A percentile compares a stretch with the other conserved stretches of the same genome.
Conservation (phyloP, 2,888 invertebrate species). For the Lissonota sp. region DNA sequence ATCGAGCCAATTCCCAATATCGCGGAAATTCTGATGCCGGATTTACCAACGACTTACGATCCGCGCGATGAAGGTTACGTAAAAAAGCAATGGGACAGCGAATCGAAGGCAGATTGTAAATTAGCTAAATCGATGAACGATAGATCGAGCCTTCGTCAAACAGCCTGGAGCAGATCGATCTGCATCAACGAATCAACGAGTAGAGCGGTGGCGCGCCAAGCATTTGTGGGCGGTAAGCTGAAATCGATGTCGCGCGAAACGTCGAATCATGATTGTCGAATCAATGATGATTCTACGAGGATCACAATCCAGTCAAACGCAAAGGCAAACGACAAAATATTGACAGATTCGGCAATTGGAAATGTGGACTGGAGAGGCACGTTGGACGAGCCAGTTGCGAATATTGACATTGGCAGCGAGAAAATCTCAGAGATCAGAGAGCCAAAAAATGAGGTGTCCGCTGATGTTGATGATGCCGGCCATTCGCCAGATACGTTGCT, state of each 20-base stretch:
- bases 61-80: constrained; percentile 59
- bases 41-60: constrained; percentile 51
- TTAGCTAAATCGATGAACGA: background rate
- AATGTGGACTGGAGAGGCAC: constrained; percentile 51
- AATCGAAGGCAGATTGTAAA: background rate
- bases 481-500: constrained; percentile 11
- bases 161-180: constrained; percentile 2
- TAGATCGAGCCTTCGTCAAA: background rate
- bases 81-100: constrained; percentile 16
- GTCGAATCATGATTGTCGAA: background rate
- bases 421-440: constrained; percentile 28
- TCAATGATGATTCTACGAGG: background rate
- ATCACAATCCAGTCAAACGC: background rate
- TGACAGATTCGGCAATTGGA: constrained; percentile 63
- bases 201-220: constrained; percentile 27
- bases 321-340: constrained; percentile 47
- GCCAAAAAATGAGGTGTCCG: constrained; percentile 4
- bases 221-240: constrained; percentile 40
- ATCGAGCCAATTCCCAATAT: constrained; percentile 33
- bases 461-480: constrained; percentile 35
- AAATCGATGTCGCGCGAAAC: constrained; percentile 2
- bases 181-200: constrained; percentile 5
- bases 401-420: background rate
- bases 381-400: constrained; percentile 34
- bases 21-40: constrained; percentile 30